phyloP scores from a whole-genome alignment of 1,140 invertebrate species.

The Forficula auricularia region DNA sequence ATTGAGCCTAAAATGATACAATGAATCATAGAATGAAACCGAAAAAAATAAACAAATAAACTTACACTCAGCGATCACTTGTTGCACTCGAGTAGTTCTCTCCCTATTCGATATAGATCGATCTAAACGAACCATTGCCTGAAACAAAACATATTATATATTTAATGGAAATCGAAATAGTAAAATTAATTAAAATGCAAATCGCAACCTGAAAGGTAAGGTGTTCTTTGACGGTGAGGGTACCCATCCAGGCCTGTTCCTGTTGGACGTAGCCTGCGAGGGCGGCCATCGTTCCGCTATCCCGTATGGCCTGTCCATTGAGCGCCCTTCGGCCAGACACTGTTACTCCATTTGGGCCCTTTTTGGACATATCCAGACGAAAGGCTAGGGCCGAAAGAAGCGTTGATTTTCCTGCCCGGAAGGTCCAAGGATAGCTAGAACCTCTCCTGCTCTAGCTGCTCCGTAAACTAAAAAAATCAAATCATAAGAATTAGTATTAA shows the following conservation, averaged over 20 bases:
- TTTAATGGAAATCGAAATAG: neutral
- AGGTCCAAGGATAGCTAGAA: conserved; percentile 83
- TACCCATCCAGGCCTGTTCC: conserved; percentile 83
- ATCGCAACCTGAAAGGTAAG: conserved; percentile 57
- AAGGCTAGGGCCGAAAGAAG: conserved; percentile 80
- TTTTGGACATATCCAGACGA: conserved; percentile 23
- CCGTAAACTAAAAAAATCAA: conserved; percentile 28
- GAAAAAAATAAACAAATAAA: too few species aligned
- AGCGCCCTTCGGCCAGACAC: conserved; percentile 51
- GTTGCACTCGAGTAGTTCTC: conserved; percentile 65
- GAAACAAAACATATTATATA: conserved; percentile 15
- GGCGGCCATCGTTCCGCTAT: conserved; percentile 31
- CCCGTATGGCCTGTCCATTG: conserved; percentile 44
- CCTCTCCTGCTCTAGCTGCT: conserved; percentile 69
- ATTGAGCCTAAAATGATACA: too few species aligned
- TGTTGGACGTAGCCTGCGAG: conserved; percentile 90
- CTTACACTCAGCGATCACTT: conserved; percentile 81
- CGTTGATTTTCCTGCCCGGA: conserved; percentile 94
- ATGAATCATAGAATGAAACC: too few species aligned
- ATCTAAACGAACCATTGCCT: conserved; percentile 88
- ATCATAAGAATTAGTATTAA: too few species aligned
- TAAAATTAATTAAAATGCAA: neutral
- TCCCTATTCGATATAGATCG: conserved; percentile 51
- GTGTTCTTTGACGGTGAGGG: conserved; percentile 80
- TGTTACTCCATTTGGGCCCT: conserved; percentile 42